phyloP scores from a whole-genome alignment of 2,888 invertebrate species.

The Stictocephala bisonia region DNA sequence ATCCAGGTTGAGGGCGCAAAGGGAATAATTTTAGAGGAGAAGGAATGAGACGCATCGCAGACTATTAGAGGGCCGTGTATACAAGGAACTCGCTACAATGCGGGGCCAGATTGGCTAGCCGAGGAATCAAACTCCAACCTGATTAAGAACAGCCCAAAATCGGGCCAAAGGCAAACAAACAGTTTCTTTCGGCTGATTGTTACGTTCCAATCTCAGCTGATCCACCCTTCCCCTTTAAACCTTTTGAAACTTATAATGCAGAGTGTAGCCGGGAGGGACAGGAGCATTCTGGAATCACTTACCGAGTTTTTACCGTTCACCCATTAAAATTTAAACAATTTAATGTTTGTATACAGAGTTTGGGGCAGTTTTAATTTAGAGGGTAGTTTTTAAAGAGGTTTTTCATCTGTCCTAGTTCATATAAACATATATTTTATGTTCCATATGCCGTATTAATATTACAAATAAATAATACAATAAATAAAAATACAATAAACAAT shows the following conservation, averaged over 20 bases:
- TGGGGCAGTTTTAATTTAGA: too few relatives aligned
- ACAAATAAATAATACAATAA: too few relatives aligned
- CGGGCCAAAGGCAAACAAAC: conserved; percentile 2
- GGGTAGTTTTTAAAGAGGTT: too few relatives aligned
- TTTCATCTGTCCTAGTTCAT: too few relatives aligned
- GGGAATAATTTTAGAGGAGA: too few relatives aligned
- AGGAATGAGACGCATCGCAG: neutral
- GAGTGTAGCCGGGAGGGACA: conserved; percentile 1
- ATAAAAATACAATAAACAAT: too few relatives aligned
- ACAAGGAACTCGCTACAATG: neutral
- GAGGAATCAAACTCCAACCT: neutral
- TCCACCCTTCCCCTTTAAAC: neutral
- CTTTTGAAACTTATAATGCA: conserved; percentile 26
- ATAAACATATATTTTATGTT: too few relatives aligned
- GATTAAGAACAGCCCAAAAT: neutral
- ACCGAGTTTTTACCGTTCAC: too few relatives aligned
- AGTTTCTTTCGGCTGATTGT: conserved; percentile 16
- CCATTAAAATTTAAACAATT: too few relatives aligned
- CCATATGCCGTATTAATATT: too few relatives aligned
- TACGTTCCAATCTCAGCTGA: conserved; percentile 28
- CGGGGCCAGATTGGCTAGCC: conserved; percentile 2
- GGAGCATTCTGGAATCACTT: neutral
- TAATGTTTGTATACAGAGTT: too few relatives aligned
- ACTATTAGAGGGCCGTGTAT: neutral
- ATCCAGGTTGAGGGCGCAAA: too few relatives aligned